Conservation (phyloP, 2,113 vertebrate species). For the Garra rufa region DNA sequence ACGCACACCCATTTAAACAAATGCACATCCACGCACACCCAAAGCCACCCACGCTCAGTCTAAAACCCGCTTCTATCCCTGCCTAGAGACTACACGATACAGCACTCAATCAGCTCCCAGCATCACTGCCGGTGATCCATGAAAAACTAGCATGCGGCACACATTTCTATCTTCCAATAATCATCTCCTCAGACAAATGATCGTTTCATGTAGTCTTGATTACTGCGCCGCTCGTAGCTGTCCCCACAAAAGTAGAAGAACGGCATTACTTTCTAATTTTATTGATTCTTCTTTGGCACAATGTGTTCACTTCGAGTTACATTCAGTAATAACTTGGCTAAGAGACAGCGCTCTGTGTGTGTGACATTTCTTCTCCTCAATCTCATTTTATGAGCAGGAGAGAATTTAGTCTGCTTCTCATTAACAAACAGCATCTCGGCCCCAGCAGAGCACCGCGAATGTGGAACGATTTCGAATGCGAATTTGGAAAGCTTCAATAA, state of each 20-base stretch:
- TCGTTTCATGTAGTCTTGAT: conserved; percentile 27
- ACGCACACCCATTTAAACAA: conserved; percentile 56
- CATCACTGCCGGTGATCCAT: conserved; percentile 38
- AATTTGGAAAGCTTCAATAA: conserved; percentile 53
- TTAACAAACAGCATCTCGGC: conserved; percentile 60
- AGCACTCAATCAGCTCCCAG: conserved; percentile 43
- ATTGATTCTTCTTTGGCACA: conserved; percentile 34
- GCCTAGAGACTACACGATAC: conserved; percentile 47
- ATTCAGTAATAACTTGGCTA: conserved; percentile 45
- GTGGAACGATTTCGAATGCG: conserved; percentile 44
- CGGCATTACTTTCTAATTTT: conserved; percentile 20
- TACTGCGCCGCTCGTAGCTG: conserved; percentile 11
- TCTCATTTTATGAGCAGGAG: conserved; percentile 47
- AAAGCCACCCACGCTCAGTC: conserved; percentile 1
- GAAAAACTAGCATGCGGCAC: conserved; percentile 47
- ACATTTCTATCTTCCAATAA: conserved; percentile 52
- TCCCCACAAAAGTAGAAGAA: conserved; percentile 27
- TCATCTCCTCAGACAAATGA: conserved; percentile 40
- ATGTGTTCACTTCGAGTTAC: conserved; percentile 32
- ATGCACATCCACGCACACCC: conserved; percentile 11
- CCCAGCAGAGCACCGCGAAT: conserved; percentile 42
- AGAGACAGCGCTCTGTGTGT: conserved; percentile 31
- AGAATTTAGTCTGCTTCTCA: conserved; percentile 53
- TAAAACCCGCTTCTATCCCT: conserved; percentile 1
- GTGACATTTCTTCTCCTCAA: conserved; percentile 47